Percentiles rank a stretch among this genome's conserved stretches.
Evolutionary conservation across 1,140 invertebrate species (phyloP).

Genomic region (Macrotrachela quadricornifera): DNA sequence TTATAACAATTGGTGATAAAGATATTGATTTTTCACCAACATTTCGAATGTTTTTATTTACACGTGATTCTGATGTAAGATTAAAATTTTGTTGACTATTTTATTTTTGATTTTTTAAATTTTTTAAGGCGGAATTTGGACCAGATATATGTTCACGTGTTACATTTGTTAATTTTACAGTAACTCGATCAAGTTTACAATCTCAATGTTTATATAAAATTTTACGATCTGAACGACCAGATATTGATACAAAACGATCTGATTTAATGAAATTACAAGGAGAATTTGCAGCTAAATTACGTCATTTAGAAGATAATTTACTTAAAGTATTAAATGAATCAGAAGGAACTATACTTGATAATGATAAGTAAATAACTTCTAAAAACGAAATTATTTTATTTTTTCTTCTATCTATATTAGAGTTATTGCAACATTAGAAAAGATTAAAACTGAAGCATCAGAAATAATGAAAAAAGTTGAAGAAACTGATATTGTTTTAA

Average conservation of each 20-base stretch:
- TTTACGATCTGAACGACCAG: conserved; percentile 82
- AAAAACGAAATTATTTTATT: no score
- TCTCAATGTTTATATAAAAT: conserved; percentile 95
- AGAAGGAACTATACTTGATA: conserved; percentile 92
- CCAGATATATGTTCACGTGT: conserved; percentile 95
- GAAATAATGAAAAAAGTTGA: conserved; percentile 73
- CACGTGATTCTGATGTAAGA: conserved; percentile 71
- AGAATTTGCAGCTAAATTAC: conserved; percentile 82
- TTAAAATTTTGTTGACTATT: no score
- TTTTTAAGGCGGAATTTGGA: conserved; percentile 51
- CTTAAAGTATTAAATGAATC: conserved; percentile 89
- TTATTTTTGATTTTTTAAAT: no score
- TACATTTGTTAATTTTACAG: conserved; percentile 98
- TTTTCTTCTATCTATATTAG: no score
- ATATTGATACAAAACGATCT: conserved; percentile 90
- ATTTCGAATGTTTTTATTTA: conserved; percentile 93
- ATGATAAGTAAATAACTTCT: conserved; percentile 43
- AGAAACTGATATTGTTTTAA: conserved; percentile 84
- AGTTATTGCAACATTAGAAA: conserved; percentile 89
- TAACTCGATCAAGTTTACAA: conserved; percentile 82
- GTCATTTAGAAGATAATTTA: conserved; percentile 94
- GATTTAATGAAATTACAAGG: conserved; percentile 90
- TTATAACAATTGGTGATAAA: conserved; percentile 93
- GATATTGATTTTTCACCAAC: conserved; percentile 97
- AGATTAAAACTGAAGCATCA: conserved; percentile 85